Evolutionary conservation across 2,113 vertebrate genomes (phyloP).

Genomic region (Choloepus hoffmanni): DNA sequence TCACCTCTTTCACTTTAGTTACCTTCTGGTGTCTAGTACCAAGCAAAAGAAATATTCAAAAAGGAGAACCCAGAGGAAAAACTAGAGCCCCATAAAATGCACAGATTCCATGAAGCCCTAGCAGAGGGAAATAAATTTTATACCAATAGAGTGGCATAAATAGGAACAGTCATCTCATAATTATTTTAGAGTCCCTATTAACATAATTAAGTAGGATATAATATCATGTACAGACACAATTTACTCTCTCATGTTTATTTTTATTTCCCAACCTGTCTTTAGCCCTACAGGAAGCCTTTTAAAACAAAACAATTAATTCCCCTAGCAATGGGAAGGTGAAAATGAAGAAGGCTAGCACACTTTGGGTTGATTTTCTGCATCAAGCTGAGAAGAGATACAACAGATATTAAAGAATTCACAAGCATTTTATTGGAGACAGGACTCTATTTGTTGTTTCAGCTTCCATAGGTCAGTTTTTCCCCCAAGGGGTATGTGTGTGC

Average conservation of each 20-base stretch:
- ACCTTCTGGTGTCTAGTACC: neutral
- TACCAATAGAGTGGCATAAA: neutral
- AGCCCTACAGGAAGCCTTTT: slow-evolving; percentile 55
- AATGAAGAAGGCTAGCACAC: neutral
- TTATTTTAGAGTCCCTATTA: slow-evolving; percentile 71
- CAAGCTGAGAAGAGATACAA: neutral
- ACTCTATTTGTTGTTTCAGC: neutral
- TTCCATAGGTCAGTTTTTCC: neutral
- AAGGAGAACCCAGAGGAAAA: neutral
- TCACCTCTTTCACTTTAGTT: neutral
- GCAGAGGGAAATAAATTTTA: slow-evolving; percentile 22
- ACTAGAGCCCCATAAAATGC: neutral
- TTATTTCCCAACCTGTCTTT: slow-evolving; percentile 67
- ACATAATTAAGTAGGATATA: slow-evolving; percentile 61
- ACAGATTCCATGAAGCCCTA: neutral
- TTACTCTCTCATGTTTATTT: slow-evolving; percentile 65
- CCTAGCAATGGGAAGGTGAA: slow-evolving; percentile 49
- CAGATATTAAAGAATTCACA: neutral
- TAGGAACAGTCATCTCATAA: slow-evolving; percentile 50
- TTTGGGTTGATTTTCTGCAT: neutral
- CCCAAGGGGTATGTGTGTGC: neutral
- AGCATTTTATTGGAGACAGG: neutral
- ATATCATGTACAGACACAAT: slow-evolving; percentile 45
- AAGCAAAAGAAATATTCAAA: neutral
- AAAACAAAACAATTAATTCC: slow-evolving; percentile 73